Percentiles rank a stretch among this genome's conserved stretches.
These are phyloP conservation scores for Danio rerio DNA, from an alignment of 2,113 vertebrate genomes.

Conservation along the genomic window GRCz12tu NC_133180.1:45676001-45676500, in stretches of 20 bases:
- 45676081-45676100: background rate
- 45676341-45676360: conserved; percentile 27
- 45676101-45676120: no score
- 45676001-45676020: conserved; percentile 22
- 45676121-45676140: no score
- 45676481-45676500: conserved; percentile 57
- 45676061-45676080: background rate
- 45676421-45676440: background rate
- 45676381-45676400: background rate
- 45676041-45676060: background rate
- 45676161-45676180: no score
- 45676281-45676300: background rate
- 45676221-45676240: no score
- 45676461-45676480: conserved; percentile 15
- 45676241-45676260: no score
- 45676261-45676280: no score
- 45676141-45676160: no score
- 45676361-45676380: background rate
- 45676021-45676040: conserved; percentile 10
- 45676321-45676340: conserved; percentile 13
- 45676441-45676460: background rate
- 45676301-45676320: background rate
- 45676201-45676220: no score
- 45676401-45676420: no score
- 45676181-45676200: no score